Evolutionary conservation across 1,140 invertebrate species (phyloP), one percentile per base, ranked within the genome.

Genomic region (Sycophila sp.): DNA sequence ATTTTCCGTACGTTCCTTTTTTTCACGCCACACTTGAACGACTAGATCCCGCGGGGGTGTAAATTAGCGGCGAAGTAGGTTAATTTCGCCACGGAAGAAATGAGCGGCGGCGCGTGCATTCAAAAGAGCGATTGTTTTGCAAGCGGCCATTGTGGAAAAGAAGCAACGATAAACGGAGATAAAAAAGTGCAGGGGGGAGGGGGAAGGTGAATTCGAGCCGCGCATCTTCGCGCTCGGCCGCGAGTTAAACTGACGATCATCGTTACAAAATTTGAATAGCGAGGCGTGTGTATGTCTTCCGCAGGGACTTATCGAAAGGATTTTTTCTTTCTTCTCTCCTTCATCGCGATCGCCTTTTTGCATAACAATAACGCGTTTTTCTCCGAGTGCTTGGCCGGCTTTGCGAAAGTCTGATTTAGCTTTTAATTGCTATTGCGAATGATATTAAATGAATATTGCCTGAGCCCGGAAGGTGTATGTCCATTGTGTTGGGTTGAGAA

Each of bases 101-200:
- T 68, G 56, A 56, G 42, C 36, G 53, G 34, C 15, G 8, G 36
- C 66, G 58, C 55, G 51, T 30, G 36, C 42, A 60, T 60, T 53
- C 42, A 69, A 53, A 53, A 60, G n/a, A n/a, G 66, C 26, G 40
- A 69, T 63, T 55, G 67, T 69, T 69, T 69, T 55, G 67, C 67
- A 63, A 69, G 36, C 56, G 32, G 32, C 47, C 30, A 72, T 66
- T 63, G 58, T 55, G 45, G 22, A 72, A 68, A 68, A 58, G 58
- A 32, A n/a, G n/a, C n/a, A n/a, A 42, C 59, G 58, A 65, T 63
- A 69, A n/a, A 56, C 34, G 58, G 30, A 64, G 59, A 64, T 70
- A 71, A 68, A 17, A 47, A 47, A n/a, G 42, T 22, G 26, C 13
- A 17, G 51, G 7, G 7, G n/a, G n/a, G n/a, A n/a, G n/a, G n/a